Evolutionary conservation across 2,797 vertebrate species (phyloP), one percentile per base, ranked within the genome.

Genomic region (Cetoscarus ocellatus): DNA sequence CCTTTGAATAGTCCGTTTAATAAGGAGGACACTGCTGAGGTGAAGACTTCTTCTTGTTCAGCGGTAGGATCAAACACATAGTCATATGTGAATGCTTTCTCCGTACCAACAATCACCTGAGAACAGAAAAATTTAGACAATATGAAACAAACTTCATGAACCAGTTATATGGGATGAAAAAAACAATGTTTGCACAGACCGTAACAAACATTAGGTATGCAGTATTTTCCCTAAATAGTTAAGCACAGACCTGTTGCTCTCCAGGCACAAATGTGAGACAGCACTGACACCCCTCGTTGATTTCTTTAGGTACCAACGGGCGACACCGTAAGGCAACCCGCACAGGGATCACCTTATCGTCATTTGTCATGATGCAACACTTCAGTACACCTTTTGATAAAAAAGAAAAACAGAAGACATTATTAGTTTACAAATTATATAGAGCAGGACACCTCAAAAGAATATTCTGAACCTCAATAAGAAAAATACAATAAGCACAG

Each of bases 41-140:
- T 95, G 85, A 96, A 99, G 9, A 99, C 96, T 72, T 99, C 98
- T 65, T 99, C 98, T 87, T 99, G 98, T 78, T 99, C 98, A 0
- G 94, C 88, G 10, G 93, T 91, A 0, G 96, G 96, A 79, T 99
- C 97, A 61, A 98, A 99, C 13, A 98, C 96, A 60, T 95, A 98
- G 71, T 99, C 98, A 0, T 97, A 99, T 0, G 97, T 98, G 89
- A 99, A 99, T 0, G 95, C 91, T 63, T 99, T 99, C 42, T 99
- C 96, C 2, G 87, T 95, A 1, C 97, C 96, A 19, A 99, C 95
- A 34, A 98, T 92, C 39, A 99, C 95, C 98, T 99, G 71, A 19
- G 68, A 77, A 47, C 36, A 39, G 57, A 40, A 65, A 38, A 14
- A 13, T 72, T 42, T 19, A 36, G 14, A 7, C 3, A 3, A 5